phyloP scores from a whole-genome alignment of 2,797 vertebrate species.

The Sebastes steindachneri region DNA sequence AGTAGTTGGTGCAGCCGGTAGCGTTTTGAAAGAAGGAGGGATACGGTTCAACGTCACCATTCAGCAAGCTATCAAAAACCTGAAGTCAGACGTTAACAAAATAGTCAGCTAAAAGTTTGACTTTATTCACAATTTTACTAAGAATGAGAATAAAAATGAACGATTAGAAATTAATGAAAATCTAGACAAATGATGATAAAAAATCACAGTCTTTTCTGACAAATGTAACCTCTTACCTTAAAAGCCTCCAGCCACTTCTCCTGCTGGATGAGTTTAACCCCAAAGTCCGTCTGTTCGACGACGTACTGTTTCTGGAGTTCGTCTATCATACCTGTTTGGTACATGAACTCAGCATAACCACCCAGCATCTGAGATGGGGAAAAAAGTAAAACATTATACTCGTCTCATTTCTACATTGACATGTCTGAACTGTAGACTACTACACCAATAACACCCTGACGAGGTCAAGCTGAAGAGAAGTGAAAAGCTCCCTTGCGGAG shows the following conservation, averaged over 20 bases:
- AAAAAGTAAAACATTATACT: background rate
- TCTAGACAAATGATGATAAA: background rate
- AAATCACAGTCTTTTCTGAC: background rate
- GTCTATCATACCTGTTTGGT: slow-evolving; percentile 80
- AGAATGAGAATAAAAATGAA: background rate
- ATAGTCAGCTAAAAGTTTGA: background rate
- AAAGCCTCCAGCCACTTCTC: slow-evolving; percentile 86
- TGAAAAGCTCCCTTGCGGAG: background rate
- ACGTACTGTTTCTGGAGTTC: slow-evolving; percentile 79
- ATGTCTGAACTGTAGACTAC: background rate
- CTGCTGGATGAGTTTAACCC: slow-evolving; percentile 81
- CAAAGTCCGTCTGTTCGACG: slow-evolving; percentile 78
- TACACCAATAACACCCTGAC: background rate
- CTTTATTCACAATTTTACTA: background rate
- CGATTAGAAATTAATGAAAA: background rate
- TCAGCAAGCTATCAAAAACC: slow-evolving; percentile 86
- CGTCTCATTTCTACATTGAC: background rate
- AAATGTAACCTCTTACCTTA: slow-evolving; percentile 66
- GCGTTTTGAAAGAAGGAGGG: slow-evolving; percentile 87
- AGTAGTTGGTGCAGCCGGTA: slow-evolving; percentile 89
- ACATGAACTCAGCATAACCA: slow-evolving; percentile 85
- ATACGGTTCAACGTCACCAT: slow-evolving; percentile 79
- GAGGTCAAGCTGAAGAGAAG: background rate
- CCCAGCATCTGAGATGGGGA: slow-evolving; percentile 76
- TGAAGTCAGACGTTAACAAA: slow-evolving; percentile 40